A percentile compares a stretch with the other conserved stretches of the same genome.
Conservation (phyloP, 2,888 invertebrate species). For the Saturnia pavonia region DNA sequence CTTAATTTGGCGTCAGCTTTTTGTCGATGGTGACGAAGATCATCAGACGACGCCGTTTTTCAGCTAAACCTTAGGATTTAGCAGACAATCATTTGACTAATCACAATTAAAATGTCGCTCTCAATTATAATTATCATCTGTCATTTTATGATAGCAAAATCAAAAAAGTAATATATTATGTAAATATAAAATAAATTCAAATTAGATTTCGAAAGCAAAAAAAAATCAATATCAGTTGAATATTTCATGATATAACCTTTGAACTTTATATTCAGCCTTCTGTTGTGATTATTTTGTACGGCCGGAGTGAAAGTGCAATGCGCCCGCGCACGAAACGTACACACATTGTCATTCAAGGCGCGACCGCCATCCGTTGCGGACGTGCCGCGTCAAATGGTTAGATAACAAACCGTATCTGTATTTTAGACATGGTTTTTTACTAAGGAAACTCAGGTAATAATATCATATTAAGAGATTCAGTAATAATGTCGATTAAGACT, state of each 20-base stretch:
- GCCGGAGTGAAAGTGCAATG: slow-evolving; percentile 67
- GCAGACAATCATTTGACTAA: too few relatives aligned
- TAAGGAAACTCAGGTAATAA: not conserved
- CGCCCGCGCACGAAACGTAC: slow-evolving; percentile 36
- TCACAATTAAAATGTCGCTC: too few relatives aligned
- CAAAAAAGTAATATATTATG: too few relatives aligned
- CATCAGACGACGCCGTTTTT: too few relatives aligned
- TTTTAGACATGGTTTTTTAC: not conserved
- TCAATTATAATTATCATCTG: too few relatives aligned
- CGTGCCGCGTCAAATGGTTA: slow-evolving; percentile 28
- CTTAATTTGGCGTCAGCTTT: too few relatives aligned
- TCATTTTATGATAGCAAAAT: too few relatives aligned
- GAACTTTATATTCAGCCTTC: not conserved
- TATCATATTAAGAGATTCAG: not conserved
- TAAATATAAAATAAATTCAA: too few relatives aligned
- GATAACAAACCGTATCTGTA: slow-evolving; percentile 1
- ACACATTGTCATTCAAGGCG: slow-evolving; percentile 46
- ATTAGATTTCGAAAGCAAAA: not conserved
- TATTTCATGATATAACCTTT: not conserved
- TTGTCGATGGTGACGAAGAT: too few relatives aligned
- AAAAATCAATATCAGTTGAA: not conserved
- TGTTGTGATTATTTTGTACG: slow-evolving; percentile 31
- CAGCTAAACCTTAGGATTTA: too few relatives aligned
- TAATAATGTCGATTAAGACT: not conserved
- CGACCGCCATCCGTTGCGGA: slow-evolving; percentile 40